Conservation (phyloP, 2,113 vertebrate genomes). For the Boleophthalmus pectinirostris region DNA sequence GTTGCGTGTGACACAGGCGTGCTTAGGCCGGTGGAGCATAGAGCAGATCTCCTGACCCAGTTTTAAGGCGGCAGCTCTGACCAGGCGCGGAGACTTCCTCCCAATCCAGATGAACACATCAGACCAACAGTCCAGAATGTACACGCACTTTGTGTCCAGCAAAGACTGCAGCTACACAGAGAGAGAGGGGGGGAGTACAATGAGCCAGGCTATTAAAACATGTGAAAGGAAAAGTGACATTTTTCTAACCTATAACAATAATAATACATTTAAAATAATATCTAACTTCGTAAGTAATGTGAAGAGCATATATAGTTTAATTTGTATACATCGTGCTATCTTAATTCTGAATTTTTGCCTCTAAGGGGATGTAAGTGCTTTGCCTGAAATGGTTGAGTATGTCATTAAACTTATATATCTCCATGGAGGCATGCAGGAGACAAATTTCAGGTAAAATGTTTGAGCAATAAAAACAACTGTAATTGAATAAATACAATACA, state of each 20-base stretch:
- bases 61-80: constrained; percentile 92
- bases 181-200: background rate
- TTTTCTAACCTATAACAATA: background rate
- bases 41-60: constrained; percentile 95
- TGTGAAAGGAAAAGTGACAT: background rate
- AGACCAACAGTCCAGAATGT: constrained; percentile 97
- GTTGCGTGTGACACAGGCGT: constrained; percentile 89
- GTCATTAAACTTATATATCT: too few species aligned
- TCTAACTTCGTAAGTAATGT: too few species aligned
- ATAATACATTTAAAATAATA: too few species aligned
- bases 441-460: too few species aligned
- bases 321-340: too few species aligned
- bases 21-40: constrained; percentile 95
- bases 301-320: too few species aligned
- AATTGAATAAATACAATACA: too few species aligned
- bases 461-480: too few species aligned
- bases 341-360: background rate
- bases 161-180: constrained; percentile 82
- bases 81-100: constrained; percentile 90
- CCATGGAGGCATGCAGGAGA: too few species aligned
- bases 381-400: too few species aligned
- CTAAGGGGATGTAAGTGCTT: too few species aligned
- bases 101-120: constrained; percentile 99
- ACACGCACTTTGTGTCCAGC: constrained; percentile 92
- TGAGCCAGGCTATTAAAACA: too few species aligned